Evolutionary conservation across 2,113 vertebrate species (phyloP).

Genomic region (Carassius carassius): DNA sequence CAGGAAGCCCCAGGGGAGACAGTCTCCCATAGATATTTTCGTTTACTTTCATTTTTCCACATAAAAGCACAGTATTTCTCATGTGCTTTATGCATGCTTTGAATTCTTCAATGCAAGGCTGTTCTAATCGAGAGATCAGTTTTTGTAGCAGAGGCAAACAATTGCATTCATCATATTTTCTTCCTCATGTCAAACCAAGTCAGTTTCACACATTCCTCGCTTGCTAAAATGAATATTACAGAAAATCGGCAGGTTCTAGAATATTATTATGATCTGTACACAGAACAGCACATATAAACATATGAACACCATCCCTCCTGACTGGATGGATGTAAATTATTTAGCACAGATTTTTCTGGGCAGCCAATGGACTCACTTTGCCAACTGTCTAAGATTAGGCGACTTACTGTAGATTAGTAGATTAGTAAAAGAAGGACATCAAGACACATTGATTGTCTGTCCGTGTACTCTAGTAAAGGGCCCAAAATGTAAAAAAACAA

Average conservation of each 20-base stretch:
- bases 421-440: background rate
- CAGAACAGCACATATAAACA: background rate
- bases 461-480: background rate
- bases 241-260: constrained; percentile 1
- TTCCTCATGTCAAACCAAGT: background rate
- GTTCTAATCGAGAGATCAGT: background rate
- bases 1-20: constrained; percentile 6
- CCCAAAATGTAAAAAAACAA: background rate
- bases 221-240: background rate
- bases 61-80: background rate
- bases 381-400: background rate
- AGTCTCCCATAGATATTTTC: background rate
- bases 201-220: background rate
- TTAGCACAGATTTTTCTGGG: background rate
- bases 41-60: background rate
- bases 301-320: background rate
- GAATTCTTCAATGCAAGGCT: background rate
- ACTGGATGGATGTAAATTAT: background rate
- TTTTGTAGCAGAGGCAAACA: background rate
- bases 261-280: background rate
- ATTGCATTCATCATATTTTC: background rate
- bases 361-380: background rate
- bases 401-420: background rate
- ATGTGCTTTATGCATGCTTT: background rate
- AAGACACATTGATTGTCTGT: background rate